phyloP scores from a whole-genome alignment of 2,797 vertebrate species.

The Platalea minor region DNA sequence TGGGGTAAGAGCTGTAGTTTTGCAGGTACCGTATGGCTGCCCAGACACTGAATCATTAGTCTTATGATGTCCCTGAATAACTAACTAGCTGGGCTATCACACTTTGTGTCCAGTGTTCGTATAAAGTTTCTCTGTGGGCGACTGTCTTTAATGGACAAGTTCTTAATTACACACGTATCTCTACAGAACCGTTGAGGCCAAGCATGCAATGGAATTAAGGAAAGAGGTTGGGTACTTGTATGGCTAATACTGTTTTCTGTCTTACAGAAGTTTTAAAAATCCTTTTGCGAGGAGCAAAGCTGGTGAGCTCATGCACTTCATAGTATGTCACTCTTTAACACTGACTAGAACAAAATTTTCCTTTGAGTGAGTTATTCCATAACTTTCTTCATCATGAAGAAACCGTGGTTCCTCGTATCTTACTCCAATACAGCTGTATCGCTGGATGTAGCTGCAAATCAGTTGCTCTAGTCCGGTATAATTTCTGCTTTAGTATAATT shows the following conservation, averaged over 20 bases:
- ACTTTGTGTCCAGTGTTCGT: not conserved
- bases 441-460: not conserved
- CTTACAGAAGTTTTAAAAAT: not conserved
- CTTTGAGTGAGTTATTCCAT: not conserved
- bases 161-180: not conserved
- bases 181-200: not conserved
- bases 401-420: not conserved
- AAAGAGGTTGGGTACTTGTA: not conserved
- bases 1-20: not conserved
- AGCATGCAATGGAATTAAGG: not conserved
- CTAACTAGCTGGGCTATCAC: not conserved
- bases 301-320: not conserved
- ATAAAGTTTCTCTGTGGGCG: not conserved
- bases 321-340: not conserved
- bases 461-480: not conserved
- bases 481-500: not conserved
- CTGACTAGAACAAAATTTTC: not conserved
- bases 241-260: not conserved
- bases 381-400: not conserved
- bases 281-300: not conserved
- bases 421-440: fast-evolving
- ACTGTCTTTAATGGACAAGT: not conserved
- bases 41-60: not conserved
- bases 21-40: not conserved
- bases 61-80: fast-evolving